A percentile compares a stretch with the other conserved stretches of the same genome.
phyloP scores from a whole-genome alignment of 2,888 invertebrate genomes.

The Drosophila buzzatii region DNA sequence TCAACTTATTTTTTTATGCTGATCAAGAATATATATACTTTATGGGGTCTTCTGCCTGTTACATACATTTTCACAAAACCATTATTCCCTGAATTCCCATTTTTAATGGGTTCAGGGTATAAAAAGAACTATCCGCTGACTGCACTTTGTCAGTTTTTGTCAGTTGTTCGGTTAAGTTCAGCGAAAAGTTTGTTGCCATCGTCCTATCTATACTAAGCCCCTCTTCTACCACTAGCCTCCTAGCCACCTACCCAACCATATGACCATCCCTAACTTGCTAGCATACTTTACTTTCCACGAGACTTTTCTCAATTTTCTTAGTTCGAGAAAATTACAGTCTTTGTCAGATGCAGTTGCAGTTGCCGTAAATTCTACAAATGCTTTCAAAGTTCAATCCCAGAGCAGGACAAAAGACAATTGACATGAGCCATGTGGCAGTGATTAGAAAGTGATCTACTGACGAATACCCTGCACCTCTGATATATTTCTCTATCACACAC shows the following conservation, averaged over 20 bases:
- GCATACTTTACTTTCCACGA: conserved; percentile 22
- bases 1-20: too few species aligned
- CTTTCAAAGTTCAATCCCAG: conserved; percentile 55
- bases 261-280: neutral
- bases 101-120: too few species aligned
- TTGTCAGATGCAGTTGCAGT: conserved; percentile 67
- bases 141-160: conserved; percentile 74
- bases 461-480: conserved; percentile 13
- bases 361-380: conserved; percentile 52
- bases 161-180: conserved; percentile 61
- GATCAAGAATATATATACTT: too few species aligned
- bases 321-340: conserved; percentile 63
- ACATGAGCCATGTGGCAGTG: too few species aligned
- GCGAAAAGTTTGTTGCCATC: conserved; percentile 50
- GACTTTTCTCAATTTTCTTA: conserved; percentile 40
- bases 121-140: conserved; percentile 51
- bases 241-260: neutral
- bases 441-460: neutral
- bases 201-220: neutral
- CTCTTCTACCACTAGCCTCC: too few species aligned
- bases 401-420: conserved; percentile 30
- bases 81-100: too few species aligned
- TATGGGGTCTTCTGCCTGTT: too few species aligned
- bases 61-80: too few species aligned
- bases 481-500: too few species aligned